A percentile compares a stretch with the other conserved stretches of the same genome.
Conservation (phyloP, 2,797 vertebrate species). For the Lophotriccus pileatus region DNA sequence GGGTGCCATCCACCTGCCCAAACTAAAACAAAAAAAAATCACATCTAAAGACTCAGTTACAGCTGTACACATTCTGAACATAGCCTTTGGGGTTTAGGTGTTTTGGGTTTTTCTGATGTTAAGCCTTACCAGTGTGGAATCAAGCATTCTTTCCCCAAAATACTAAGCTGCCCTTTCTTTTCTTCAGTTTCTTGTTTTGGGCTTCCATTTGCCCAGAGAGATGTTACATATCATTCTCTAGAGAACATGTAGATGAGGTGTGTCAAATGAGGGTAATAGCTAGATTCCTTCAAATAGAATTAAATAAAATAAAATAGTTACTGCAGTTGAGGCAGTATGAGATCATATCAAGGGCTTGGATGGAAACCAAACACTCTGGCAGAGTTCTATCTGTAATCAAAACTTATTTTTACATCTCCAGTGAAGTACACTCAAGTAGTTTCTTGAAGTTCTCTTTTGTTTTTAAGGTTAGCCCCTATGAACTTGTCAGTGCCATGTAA, state of each 20-base stretch:
- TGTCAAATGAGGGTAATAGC: not conserved
- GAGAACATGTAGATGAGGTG: not conserved
- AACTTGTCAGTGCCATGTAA: accelerated
- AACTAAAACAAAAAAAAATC: not conserved
- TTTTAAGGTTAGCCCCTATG: not conserved
- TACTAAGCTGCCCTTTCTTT: not conserved
- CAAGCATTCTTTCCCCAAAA: not conserved
- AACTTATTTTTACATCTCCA: not conserved
- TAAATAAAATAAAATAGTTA: not conserved
- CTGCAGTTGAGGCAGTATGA: not conserved
- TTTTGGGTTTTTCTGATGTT: not conserved
- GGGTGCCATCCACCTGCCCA: not conserved
- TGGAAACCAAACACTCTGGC: accelerated
- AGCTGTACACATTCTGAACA: not conserved
- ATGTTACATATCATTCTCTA: not conserved
- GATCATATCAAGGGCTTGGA: not conserved
- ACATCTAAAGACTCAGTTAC: not conserved
- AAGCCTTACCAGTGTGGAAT: not conserved
- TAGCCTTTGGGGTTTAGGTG: not conserved
- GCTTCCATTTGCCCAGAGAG: not conserved
- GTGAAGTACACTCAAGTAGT: not conserved
- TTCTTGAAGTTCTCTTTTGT: not conserved
- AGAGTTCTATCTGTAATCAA: not conserved
- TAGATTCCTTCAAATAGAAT: not conserved
- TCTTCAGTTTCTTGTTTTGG: not conserved